Percentiles rank a stretch among this genome's conserved stretches.
Conservation (phyloP, 2,797 vertebrate genomes). For the Brotogeris chrysoptera region DNA sequence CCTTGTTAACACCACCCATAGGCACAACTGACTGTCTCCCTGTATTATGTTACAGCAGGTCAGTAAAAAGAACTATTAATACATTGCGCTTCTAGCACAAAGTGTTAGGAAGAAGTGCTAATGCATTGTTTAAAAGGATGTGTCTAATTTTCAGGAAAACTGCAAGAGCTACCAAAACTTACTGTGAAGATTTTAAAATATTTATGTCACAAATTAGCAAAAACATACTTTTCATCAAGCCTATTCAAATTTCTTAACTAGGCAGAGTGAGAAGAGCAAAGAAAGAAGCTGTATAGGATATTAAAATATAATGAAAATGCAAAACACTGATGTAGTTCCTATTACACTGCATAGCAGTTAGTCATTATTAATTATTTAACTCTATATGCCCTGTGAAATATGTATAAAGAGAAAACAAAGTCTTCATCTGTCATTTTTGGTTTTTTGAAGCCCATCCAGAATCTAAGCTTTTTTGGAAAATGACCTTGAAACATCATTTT, state of each 20-base stretch:
- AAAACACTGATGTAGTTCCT: neutral
- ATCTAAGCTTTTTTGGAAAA: neutral
- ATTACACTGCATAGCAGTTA: neutral
- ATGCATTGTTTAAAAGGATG: neutral
- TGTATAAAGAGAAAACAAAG: neutral
- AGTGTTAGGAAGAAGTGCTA: neutral
- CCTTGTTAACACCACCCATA: neutral
- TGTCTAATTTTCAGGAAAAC: neutral
- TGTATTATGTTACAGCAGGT: neutral
- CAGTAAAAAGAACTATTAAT: neutral
- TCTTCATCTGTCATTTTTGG: neutral
- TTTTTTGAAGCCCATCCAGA: neutral
- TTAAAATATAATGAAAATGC: conserved; percentile 8
- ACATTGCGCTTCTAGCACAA: neutral
- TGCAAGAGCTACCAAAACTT: neutral
- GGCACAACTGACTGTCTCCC: neutral
- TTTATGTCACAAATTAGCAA: neutral
- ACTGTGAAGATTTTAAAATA: neutral
- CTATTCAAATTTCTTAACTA: neutral
- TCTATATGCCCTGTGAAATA: neutral
- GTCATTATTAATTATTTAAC: neutral
- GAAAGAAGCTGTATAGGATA: neutral
- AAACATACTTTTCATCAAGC: neutral
- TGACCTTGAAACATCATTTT: neutral
- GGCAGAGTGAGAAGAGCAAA: neutral